Evolutionary conservation across 1,140 invertebrate species (phyloP), one percentile per base, ranked within the genome.

Genomic region (Drosophila arawakana): DNA sequence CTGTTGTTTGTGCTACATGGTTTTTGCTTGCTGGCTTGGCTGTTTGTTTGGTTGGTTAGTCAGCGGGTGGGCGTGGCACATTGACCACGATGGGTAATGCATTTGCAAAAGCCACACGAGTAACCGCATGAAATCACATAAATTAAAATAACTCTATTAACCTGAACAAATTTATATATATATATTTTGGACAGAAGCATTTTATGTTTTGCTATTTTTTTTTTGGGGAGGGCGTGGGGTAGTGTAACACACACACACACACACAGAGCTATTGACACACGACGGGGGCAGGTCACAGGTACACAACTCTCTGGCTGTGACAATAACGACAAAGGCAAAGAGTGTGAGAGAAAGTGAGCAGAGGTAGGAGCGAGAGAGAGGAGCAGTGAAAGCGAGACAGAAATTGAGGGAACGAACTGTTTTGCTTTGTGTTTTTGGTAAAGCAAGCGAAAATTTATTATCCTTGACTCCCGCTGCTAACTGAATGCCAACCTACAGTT

Each of bases 81-180:
- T 18, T 62, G 25, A 7, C 43, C 57, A 72, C 67, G 68, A 73
- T 58, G 79, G 83, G 83, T 63, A 63, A 77, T 73, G 70, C 83
- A 82, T 86, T 86, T 86, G 82, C 76, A 75, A 86, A 85, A 86
- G 82, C 83, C 82, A 88, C 82, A 88, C 70, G 82, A 79, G 80
- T 71, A 89, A 88, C 83, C 83, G 70, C 83, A 89, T 88, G 83
- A 84, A 89, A 88, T 88, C 83, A 89, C 83, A 88, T 88, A 88
- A 88, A 89, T 88, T 88, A 88, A 89, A 89, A 88, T 88, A 89
- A 84, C 84, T 88, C 84, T 88, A 88, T 88, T 88, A 88, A 88
- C 84, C 83, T 88, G 80, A 88, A 88, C 84, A 83, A 88, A 88
- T 88, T 88, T 88, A 88, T 88, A 30, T 30, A 30, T 30, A 30